phyloP scores from a whole-genome alignment of 2,797 vertebrate species.

The Chelonia mydas region DNA sequence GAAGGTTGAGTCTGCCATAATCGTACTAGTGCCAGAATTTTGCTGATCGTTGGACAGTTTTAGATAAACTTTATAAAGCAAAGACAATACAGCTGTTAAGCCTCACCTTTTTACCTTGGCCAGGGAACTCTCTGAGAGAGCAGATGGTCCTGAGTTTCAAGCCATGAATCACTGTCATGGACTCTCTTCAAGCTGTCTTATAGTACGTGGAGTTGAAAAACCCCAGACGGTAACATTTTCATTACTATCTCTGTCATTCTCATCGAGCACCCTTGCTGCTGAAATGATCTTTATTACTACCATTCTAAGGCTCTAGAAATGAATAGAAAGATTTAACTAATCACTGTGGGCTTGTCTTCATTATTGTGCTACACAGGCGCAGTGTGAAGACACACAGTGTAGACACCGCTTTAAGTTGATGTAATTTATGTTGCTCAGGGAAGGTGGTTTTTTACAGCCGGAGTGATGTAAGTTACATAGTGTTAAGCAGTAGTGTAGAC shows the following conservation, averaged over 20 bases:
- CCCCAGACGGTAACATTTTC: constrained; percentile 35
- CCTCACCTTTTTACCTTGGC: constrained; percentile 73
- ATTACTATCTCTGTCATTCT: constrained; percentile 44
- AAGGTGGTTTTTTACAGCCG: too few relatives aligned
- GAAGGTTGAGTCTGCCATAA: constrained; percentile 49
- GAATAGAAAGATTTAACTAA: constrained; percentile 32
- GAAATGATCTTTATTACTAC: constrained; percentile 29
- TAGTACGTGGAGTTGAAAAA: constrained; percentile 33
- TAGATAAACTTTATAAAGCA: constrained; percentile 55
- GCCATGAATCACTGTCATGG: constrained; percentile 74
- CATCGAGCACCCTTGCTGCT: constrained; percentile 38
- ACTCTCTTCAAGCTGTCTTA: constrained; percentile 48
- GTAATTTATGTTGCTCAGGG: too few relatives aligned
- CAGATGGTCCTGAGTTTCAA: constrained; percentile 71
- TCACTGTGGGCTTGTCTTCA: not conserved
- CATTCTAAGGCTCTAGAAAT: constrained; percentile 4
- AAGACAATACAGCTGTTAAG: constrained; percentile 68
- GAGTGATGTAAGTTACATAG: too few relatives aligned
- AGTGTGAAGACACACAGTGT: too few relatives aligned
- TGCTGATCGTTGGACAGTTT: constrained; percentile 57
- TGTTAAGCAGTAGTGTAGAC: too few relatives aligned
- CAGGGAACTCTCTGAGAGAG: constrained; percentile 51
- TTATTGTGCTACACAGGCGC: too few relatives aligned
- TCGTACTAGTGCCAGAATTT: constrained; percentile 46
- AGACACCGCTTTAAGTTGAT: too few relatives aligned